Percentiles rank a stretch among this genome's conserved stretches.
Evolutionary conservation across 2,888 invertebrate genomes (phyloP).

Genomic region (Sesia apiformis): DNA sequence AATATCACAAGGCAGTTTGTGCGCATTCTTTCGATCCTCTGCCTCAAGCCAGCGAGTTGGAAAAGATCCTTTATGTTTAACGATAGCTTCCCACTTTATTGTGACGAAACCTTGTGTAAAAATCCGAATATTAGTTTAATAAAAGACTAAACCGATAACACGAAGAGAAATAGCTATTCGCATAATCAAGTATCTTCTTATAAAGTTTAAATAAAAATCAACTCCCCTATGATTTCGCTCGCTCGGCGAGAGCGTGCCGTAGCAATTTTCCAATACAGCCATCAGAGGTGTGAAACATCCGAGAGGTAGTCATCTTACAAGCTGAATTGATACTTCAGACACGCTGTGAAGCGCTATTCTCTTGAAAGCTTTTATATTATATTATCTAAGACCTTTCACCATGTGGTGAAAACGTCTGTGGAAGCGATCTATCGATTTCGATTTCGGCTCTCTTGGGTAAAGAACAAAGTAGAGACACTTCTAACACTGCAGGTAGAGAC

Average conservation of each 20-base stretch:
- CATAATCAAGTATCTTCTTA: conserved; percentile 15
- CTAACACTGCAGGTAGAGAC: background rate
- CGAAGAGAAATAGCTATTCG: conserved; percentile 17
- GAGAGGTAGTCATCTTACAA: conserved; percentile 64
- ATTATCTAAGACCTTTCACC: conserved; percentile 69
- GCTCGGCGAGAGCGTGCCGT: conserved; percentile 23
- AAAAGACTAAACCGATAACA: background rate
- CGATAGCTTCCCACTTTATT: conserved; percentile 15
- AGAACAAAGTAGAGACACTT: conserved; percentile 28
- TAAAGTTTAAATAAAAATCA: conserved; percentile 60
- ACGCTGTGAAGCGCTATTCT: conserved; percentile 62
- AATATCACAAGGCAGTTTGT: conserved; percentile 53
- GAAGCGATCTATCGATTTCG: conserved; percentile 58
- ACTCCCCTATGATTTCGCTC: conserved; percentile 39
- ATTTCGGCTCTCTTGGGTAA: conserved; percentile 49
- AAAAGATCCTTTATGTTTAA: conserved; percentile 51
- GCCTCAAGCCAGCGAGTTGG: conserved; percentile 41
- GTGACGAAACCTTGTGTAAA: background rate
- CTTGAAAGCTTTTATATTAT: conserved; percentile 74
- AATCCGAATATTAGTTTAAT: background rate
- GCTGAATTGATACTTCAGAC: conserved; percentile 72
- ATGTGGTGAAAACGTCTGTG: conserved; percentile 66
- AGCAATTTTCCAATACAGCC: conserved; percentile 67
- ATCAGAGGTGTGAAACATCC: conserved; percentile 49
- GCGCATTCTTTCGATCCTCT: conserved; percentile 53